Conservation (phyloP, 2,888 invertebrate genomes). For the Cosmia trapezina region DNA sequence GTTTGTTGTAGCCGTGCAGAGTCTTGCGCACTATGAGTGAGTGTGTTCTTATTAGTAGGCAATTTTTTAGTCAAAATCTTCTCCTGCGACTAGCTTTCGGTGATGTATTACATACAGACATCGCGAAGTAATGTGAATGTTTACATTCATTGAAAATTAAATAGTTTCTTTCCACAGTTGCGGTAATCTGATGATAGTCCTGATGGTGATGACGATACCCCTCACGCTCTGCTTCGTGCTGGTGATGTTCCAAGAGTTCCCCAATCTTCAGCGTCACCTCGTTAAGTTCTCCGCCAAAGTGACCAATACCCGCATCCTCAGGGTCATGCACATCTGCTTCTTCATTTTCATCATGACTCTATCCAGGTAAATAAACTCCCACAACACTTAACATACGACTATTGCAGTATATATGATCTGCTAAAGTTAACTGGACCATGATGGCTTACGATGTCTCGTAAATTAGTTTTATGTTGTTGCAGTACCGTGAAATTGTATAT, state of each 20-base stretch:
- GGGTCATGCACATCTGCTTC: conserved; percentile 95
- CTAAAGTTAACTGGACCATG: neutral
- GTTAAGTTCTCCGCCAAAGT: conserved; percentile 92
- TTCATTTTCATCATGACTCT: conserved; percentile 94
- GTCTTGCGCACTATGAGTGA: conserved; percentile 93
- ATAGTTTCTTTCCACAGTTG: conserved; percentile 84
- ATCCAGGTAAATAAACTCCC: conserved; percentile 79
- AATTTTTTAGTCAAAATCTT: neutral
- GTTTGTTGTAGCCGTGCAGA: conserved; percentile 95
- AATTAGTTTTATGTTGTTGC: conserved; percentile 28
- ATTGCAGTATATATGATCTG: neutral
- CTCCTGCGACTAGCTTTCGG: neutral
- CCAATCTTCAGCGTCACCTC: conserved; percentile 91
- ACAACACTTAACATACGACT: neutral
- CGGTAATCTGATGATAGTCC: conserved; percentile 89
- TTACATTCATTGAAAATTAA: neutral
- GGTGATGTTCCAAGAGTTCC: conserved; percentile 96
- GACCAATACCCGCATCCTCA: conserved; percentile 92
- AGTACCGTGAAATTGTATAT: conserved; percentile 83
- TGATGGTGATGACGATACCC: conserved; percentile 92
- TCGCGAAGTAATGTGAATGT: neutral
- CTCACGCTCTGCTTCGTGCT: conserved; percentile 93
- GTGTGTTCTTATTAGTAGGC: conserved; percentile 38
- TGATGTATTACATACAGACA: neutral
- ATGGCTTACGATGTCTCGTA: neutral